Evolutionary conservation across 2,888 invertebrate genomes (phyloP), one percentile per base, ranked within the genome.

Genomic region (Lepidochrysops patricia): DNA sequence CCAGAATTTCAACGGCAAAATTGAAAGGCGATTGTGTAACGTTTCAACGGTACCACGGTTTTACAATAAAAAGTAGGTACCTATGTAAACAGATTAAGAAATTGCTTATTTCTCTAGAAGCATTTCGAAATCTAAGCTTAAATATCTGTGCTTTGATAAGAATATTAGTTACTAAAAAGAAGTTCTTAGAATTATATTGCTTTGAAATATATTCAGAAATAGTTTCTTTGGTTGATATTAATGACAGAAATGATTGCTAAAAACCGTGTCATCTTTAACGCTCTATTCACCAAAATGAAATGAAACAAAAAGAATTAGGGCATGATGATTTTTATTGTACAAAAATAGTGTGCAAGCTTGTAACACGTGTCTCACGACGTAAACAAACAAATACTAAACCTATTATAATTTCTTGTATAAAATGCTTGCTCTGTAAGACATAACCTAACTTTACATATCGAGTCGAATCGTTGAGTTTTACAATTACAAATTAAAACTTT

Each of bases 281-380:
- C 57, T 60, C 56, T 43, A 68, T 70, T 67, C 64, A 62, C 13
- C 23, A 64, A 64, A 68, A 62, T 64, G 54, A 80, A 87, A 88
- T 85, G 81, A 89, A 89, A 89, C 86, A 81, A 85, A 68, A 63
- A 68, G 75, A 77, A 79, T 84, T 79, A 79, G 85, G 86, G 86
- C 88, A 86, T 83, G 84, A 86, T 84, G 84, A 83, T 87, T 85
- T 88, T 88, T 89, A 89, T 89, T 89, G 85, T 89, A 89, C 85
- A 89, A 89, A 89, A 89, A 89, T 89, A 89, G 84, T 87, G 88
- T 87, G 88, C 87, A 86, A 85, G 86, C 83, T 83, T 82, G 84
- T 82, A 82, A 83, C 80, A 82, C 86, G 83, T 85, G 84, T 79
- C 77, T 84, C 83, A 80, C 80, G 81, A 84, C 83, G 78, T 81